Percentiles rank a stretch among this genome's conserved stretches.
Evolutionary conservation across 2,113 vertebrate genomes (phyloP).

Genomic region (Alosa alosa): DNA sequence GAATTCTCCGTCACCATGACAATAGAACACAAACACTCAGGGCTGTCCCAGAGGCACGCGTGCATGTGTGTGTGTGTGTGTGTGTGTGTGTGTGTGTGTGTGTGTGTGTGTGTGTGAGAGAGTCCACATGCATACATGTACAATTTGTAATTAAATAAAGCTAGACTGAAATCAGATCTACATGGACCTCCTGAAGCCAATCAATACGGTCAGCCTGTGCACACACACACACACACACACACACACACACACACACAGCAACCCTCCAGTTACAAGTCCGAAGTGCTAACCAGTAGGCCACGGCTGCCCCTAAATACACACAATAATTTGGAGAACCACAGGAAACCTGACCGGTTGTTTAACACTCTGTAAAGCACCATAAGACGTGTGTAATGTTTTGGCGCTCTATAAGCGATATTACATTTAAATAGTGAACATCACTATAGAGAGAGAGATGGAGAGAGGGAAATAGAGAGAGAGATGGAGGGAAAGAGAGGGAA

Average conservation of each 20-base stretch:
- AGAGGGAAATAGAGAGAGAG: no score
- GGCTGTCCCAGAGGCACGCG: conserved; percentile 19
- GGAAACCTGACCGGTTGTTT: not conserved
- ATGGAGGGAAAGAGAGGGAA: no score
- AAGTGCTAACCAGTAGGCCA: no score
- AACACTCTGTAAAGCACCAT: no score
- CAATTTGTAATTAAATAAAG: no score
- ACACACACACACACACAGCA: not conserved
- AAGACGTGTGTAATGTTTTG: no score
- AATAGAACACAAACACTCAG: conserved; percentile 37
- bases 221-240: not conserved
- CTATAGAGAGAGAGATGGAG: no score
- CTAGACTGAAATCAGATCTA: no score
- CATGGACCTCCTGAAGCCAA: not conserved
- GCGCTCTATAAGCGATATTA: no score
- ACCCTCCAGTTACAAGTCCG: not conserved
- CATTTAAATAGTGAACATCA: not conserved
- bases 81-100: conserved; percentile 30
- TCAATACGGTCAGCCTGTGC: no score
- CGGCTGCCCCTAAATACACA: no score
- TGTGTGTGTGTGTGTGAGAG: conserved; percentile 24
- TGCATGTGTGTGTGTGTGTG: conserved; percentile 14
- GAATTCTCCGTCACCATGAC: conserved; percentile 37
- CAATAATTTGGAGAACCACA: no score
- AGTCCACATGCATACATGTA: not conserved